Evolutionary conservation across 2,797 vertebrate genomes (phyloP), one percentile per base, ranked within the genome.

Genomic region (Chaunax sp.): DNA sequence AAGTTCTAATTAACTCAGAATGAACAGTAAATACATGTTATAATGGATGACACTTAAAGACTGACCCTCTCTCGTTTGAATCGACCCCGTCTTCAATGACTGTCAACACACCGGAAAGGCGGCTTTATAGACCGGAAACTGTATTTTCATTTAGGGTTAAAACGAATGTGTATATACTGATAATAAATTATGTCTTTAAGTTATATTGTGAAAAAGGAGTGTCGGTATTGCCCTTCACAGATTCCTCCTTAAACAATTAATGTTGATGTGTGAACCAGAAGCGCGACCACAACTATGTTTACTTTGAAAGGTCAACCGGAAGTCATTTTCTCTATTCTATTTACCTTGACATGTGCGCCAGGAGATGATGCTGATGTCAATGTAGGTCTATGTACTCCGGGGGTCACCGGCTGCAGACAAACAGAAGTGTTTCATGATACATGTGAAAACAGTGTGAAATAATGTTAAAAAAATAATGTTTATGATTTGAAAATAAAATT

Each of bases 291-390:
- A 15, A 43, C 16, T 47, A 47, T 1, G 20, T 55, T 81, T 78
- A 60, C 3, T 64, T 37, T 70, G 77, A 70, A 75, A 55, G 23
- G 38, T 43, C 14, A 45, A 68, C 58, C 68, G 65, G 80, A 85
- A 75, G 15, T 43, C 0, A 0, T 11, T n/a, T n/a, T 18, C 2
- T 43, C 20, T 2, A 40, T 23, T 41, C 5, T 19, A 2, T 16
- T 11, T 2, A n/a, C 1, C 9, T 46, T 59, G 14, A 35, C 44
- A 10, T 2, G 3, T 25, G 10, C 37, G 37, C 1, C 35, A 40
- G 41, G 3, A 25, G 26, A 2, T 6, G 50, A 62, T n/a, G n/a
- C n/a, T n/a, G n/a, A n/a, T n/a, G n/a, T n/a, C n/a, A n/a, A n/a
- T n/a, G n/a, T n/a, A n/a, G n/a, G n/a, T n/a, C n/a, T n/a, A n/a